phyloP scores from a whole-genome alignment of 2,797 vertebrate species.

The Clarias laeviceps region DNA sequence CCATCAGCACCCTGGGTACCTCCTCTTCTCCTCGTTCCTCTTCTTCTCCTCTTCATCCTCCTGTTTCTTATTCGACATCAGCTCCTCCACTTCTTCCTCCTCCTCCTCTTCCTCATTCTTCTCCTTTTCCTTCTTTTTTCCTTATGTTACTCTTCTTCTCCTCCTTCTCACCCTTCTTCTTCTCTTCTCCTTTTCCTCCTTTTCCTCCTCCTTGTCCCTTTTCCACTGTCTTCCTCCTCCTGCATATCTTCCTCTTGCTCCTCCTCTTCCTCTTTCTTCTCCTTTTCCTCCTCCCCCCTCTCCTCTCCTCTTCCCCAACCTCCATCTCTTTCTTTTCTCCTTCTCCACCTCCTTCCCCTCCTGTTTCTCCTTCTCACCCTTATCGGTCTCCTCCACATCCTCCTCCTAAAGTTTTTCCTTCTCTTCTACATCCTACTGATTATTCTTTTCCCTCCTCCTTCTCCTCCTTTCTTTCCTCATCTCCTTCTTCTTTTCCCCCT shows the following conservation, averaged over 20 bases:
- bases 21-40: too few species aligned
- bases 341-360: not conserved
- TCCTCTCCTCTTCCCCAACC: too few species aligned
- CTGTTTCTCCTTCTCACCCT: not conserved
- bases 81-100: fast-evolving
- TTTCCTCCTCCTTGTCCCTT: not conserved
- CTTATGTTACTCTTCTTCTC: too few species aligned
- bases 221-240: too few species aligned
- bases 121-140: not conserved
- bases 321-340: too few species aligned
- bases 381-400: not conserved
- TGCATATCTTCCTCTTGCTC: too few species aligned
- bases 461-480: too few species aligned
- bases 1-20: conserved; percentile 84
- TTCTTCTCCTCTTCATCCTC: not conserved
- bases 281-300: not conserved
- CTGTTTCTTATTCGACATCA: not conserved
- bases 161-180: not conserved
- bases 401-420: not conserved
- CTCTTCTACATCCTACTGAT: not conserved
- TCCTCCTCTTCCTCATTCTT: fast-evolving
- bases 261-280: not conserved
- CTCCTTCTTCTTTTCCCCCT: not conserved
- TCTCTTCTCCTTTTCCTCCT: not conserved
- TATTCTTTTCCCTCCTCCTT: not conserved